A percentile compares a stretch with the other conserved stretches of the same genome.
Conservation (phyloP, 2,888 invertebrate species). For the Sthenelais limicola region DNA sequence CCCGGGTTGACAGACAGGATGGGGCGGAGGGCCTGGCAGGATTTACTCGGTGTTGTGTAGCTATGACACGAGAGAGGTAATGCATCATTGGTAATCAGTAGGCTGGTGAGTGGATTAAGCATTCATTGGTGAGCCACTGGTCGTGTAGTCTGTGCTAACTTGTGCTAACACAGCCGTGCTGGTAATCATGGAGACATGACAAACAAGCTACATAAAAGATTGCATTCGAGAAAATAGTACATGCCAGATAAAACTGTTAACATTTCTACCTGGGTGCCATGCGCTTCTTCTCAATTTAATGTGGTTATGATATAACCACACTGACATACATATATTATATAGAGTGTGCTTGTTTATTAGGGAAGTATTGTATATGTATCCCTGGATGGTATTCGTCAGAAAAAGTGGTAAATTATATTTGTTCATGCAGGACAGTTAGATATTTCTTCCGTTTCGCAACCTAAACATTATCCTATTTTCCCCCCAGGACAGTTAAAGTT, state of each 20-base stretch:
- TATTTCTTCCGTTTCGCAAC: too few species aligned
- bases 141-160: constrained; percentile 24
- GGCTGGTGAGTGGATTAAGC: constrained; percentile 24
- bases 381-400: too few species aligned
- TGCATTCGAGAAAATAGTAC: too few species aligned
- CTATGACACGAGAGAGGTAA: constrained; percentile 30
- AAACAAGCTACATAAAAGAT: not conserved
- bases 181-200: constrained; percentile 9
- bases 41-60: not conserved
- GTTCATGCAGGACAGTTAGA: too few species aligned
- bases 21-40: constrained; percentile 6
- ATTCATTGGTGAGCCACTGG: constrained; percentile 26
- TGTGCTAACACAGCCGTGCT: not conserved
- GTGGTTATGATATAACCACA: not conserved
- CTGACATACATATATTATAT: not conserved
- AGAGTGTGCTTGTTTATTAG: too few species aligned
- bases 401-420: too few species aligned
- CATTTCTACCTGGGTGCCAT: not conserved
- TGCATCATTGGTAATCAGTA: constrained; percentile 29
- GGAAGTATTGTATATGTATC: too few species aligned
- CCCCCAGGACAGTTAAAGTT: too few species aligned
- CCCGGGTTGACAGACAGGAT: constrained; percentile 34
- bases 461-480: not conserved
- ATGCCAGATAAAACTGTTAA: too few species aligned
- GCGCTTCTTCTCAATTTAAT: not conserved